Percentiles rank a stretch among this genome's conserved stretches.
Evolutionary conservation across 2,113 vertebrate species (phyloP).

Genomic region (Gallinago paraguaiae): DNA sequence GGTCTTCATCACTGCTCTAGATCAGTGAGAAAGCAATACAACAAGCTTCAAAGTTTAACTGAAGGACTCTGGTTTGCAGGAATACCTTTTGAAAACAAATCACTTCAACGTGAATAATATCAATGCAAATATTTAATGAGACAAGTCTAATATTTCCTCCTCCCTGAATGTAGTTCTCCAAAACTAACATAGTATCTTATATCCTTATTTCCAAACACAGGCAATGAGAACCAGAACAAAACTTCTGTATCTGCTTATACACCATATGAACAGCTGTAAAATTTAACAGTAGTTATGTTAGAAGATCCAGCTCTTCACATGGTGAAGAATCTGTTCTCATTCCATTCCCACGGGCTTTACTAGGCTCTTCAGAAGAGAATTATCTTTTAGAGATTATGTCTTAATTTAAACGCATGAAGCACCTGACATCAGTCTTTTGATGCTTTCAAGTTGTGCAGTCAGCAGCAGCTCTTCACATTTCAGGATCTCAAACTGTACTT

Average conservation of each 20-base stretch:
- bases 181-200: not conserved
- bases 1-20: not conserved
- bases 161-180: not conserved
- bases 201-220: not conserved
- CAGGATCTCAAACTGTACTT: slow-evolving; percentile 95
- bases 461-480: slow-evolving; percentile 94
- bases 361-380: not conserved
- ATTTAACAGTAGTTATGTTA: not conserved
- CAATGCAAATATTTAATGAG: not conserved
- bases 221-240: not conserved
- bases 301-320: not conserved
- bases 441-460: slow-evolving; percentile 92
- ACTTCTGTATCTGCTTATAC: not conserved
- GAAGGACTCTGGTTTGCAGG: not conserved
- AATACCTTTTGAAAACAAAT: not conserved
- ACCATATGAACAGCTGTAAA: not conserved
- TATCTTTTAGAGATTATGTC: not conserved
- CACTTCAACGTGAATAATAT: not conserved
- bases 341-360: not conserved
- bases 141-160: not conserved
- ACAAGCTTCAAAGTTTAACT: not conserved
- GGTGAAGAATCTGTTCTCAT: not conserved
- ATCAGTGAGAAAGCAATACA: not conserved
- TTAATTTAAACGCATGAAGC: slow-evolving; percentile 40
- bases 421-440: slow-evolving; percentile 93